Conservation (phyloP, 2,888 invertebrate species). For the Neuroscelio doddi region DNA sequence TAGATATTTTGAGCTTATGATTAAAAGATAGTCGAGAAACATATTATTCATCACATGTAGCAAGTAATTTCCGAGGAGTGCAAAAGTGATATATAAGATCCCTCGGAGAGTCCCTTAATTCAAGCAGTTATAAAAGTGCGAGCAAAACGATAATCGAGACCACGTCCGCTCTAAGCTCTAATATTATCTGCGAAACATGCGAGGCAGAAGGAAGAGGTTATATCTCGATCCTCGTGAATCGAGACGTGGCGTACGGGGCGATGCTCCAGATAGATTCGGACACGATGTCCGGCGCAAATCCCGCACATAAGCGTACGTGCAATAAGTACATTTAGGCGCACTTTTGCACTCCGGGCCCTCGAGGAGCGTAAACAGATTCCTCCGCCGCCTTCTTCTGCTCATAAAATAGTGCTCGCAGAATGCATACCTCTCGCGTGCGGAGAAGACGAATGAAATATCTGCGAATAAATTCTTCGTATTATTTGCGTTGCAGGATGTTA, state of each 20-base stretch:
- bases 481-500: conserved; percentile 35
- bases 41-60: background rate
- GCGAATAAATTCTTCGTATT: conserved; percentile 37
- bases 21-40: too few relatives aligned
- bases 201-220: conserved; percentile 13
- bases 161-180: conserved; percentile 39
- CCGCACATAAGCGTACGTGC: background rate
- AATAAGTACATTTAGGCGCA: conserved; percentile 34
- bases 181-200: conserved; percentile 41
- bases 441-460: conserved; percentile 30
- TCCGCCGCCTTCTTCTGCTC: conserved; percentile 5
- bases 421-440: conserved; percentile 12
- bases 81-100: conserved; percentile 5
- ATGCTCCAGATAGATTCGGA: conserved; percentile 21
- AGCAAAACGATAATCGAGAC: conserved; percentile 35
- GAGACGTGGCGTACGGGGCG: too few relatives aligned
- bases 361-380: conserved; percentile 2
- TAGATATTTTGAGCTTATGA: too few relatives aligned
- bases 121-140: conserved; percentile 10
- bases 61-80: conserved; percentile 4
- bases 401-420: conserved; percentile 34
- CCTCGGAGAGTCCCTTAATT: background rate
- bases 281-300: background rate
- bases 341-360: conserved; percentile 17
- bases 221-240: conserved; percentile 16